phyloP scores from a whole-genome alignment of 2,888 invertebrate species.

The Apotomis betuletana region DNA sequence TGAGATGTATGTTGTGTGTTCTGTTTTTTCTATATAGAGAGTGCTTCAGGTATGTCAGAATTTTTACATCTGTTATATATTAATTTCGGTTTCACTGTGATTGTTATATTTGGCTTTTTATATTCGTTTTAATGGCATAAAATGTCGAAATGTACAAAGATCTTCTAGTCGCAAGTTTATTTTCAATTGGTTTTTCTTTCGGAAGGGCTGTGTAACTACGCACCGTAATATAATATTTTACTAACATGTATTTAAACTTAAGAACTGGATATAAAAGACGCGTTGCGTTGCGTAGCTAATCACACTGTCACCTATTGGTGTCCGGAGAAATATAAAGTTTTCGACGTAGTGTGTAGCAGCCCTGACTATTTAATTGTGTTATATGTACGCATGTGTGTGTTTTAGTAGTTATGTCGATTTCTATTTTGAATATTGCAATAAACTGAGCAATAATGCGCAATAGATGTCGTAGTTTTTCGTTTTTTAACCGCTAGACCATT shows the following conservation, averaged over 20 bases:
- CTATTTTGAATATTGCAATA: conserved; percentile 54
- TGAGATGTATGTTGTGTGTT: conserved; percentile 36
- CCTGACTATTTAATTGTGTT: not conserved
- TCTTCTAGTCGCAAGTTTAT: conserved; percentile 17
- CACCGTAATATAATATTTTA: not conserved
- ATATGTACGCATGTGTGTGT: conserved; percentile 20
- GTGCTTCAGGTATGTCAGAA: conserved; percentile 24
- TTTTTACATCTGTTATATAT: not conserved
- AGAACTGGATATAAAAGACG: not conserved
- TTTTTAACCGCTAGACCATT: conserved; percentile 75
- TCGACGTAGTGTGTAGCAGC: not conserved
- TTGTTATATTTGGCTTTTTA: not conserved
- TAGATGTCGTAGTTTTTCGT: conserved; percentile 70
- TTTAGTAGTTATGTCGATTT: conserved; percentile 50
- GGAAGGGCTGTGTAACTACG: conserved; percentile 4
- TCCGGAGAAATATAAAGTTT: not conserved
- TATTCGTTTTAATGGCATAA: conserved; percentile 14
- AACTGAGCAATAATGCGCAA: conserved; percentile 79
- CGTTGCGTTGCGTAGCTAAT: not conserved
- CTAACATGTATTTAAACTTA: not conserved
- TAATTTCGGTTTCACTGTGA: not conserved
- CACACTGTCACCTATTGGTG: not conserved
- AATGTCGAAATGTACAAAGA: conserved; percentile 29
- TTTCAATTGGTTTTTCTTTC: not conserved
- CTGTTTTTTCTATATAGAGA: conserved; percentile 21